Conservation (phyloP, 2,888 invertebrate genomes). For the Amphipyra tragopoginis region DNA sequence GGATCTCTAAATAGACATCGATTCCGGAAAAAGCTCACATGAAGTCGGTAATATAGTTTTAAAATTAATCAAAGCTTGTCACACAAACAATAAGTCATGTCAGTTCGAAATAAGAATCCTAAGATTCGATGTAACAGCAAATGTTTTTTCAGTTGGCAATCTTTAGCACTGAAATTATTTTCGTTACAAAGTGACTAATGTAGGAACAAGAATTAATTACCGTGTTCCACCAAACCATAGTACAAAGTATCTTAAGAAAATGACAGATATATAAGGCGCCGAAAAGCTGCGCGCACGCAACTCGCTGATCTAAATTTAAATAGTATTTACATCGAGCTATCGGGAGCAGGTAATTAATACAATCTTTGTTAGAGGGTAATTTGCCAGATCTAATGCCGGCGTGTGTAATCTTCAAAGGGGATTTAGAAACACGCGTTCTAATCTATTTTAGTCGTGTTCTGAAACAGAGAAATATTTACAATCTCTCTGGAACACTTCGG, state of each 20-base stretch:
- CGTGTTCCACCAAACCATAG: slow-evolving; percentile 47
- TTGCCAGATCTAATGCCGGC: slow-evolving; percentile 90
- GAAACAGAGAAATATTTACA: slow-evolving; percentile 90
- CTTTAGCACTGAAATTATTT: slow-evolving; percentile 32
- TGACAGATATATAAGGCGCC: slow-evolving; percentile 83
- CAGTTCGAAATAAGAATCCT: slow-evolving; percentile 32
- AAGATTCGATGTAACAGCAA: slow-evolving; percentile 23
- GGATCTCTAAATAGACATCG: slow-evolving; percentile 56
- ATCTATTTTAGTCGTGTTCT: slow-evolving; percentile 89
- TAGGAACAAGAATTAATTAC: slow-evolving; percentile 49
- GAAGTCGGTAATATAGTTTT: slow-evolving; percentile 45
- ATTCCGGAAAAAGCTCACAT: slow-evolving; percentile 45
- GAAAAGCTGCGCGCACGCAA: slow-evolving; percentile 76
- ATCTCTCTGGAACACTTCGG: slow-evolving; percentile 89
- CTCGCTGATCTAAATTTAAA: slow-evolving; percentile 86
- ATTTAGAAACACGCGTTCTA: slow-evolving; percentile 90
- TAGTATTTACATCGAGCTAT: slow-evolving; percentile 87
- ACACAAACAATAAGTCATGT: slow-evolving; percentile 55
- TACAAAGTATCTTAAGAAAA: slow-evolving; percentile 75
- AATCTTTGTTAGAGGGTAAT: slow-evolving; percentile 90
- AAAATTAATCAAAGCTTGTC: slow-evolving; percentile 59
- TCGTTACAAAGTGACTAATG: slow-evolving; percentile 40
- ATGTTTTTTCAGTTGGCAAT: slow-evolving; percentile 41
- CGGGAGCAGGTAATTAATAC: slow-evolving; percentile 90
- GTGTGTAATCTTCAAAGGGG: slow-evolving; percentile 90